A percentile compares a stretch with the other conserved stretches of the same genome.
Conservation (phyloP, 2,113 vertebrate genomes). For the Phrynosoma platyrhinos region DNA sequence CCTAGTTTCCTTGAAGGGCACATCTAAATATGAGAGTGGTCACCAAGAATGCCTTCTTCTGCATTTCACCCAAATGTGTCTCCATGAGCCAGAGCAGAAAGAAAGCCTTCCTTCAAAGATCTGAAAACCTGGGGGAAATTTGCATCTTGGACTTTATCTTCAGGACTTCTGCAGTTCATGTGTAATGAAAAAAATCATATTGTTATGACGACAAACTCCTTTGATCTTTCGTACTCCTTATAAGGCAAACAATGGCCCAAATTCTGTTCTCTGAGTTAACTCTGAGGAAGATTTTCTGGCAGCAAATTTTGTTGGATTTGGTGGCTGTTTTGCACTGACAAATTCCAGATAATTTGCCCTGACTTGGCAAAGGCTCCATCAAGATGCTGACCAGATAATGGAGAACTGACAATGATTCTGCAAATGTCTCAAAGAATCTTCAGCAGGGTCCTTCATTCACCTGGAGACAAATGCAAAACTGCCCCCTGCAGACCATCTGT, state of each 20-base stretch:
- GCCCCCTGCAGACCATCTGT: not conserved
- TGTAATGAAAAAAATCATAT: not conserved
- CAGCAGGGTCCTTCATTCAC: no score
- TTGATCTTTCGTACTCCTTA: not conserved
- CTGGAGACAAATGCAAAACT: not conserved
- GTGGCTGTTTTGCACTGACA: not conserved
- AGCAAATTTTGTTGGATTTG: not conserved
- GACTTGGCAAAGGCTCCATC: not conserved
- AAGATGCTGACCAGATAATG: not conserved
- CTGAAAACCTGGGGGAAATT: not conserved
- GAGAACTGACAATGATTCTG: not conserved
- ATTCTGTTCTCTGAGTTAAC: not conserved
- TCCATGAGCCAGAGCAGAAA: not conserved
- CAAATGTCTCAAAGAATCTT: not conserved
- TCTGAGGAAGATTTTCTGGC: not conserved
- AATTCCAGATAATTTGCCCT: not conserved
- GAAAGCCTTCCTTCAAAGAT: not conserved
- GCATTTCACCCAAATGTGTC: not conserved
- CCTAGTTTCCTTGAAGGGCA: not conserved
- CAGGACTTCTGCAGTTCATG: not conserved
- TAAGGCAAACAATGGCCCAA: not conserved
- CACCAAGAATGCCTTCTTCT: not conserved
- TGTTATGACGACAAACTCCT: not conserved
- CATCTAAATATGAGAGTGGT: not conserved
- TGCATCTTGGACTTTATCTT: rapidly evolving